Evolutionary conservation across 2,888 invertebrate species (phyloP).

Genomic region (Drosophila anomelani): DNA sequence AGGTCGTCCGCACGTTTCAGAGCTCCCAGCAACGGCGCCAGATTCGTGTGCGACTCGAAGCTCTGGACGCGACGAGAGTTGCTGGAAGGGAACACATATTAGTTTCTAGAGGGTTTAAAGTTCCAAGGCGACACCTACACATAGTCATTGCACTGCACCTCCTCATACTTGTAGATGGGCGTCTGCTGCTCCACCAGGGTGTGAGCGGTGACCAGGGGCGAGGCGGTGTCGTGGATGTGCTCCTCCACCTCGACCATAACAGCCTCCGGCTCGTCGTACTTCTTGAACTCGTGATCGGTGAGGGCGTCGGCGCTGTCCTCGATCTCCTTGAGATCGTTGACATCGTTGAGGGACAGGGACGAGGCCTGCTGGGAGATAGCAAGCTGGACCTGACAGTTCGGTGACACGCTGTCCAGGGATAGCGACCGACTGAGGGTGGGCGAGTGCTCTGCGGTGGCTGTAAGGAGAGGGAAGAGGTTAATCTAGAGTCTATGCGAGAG

Average conservation of each 20-base stretch:
- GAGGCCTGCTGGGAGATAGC: slow-evolving; percentile 88
- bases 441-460: slow-evolving; percentile 80
- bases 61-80: slow-evolving; percentile 83
- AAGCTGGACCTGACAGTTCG: slow-evolving; percentile 82
- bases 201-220: slow-evolving; percentile 88
- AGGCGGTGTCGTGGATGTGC: slow-evolving; percentile 91
- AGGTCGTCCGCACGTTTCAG: slow-evolving; percentile 80
- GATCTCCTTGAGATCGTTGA: slow-evolving; percentile 88
- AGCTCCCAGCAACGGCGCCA: slow-evolving; percentile 78
- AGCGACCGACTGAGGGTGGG: slow-evolving; percentile 89
- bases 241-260: slow-evolving; percentile 93
- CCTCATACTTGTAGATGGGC: slow-evolving; percentile 90
- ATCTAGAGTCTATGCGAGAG: too few species aligned
- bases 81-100: slow-evolving; percentile 48
- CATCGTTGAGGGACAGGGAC: slow-evolving; percentile 90
- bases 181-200: slow-evolving; percentile 88
- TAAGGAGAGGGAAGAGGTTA: not conserved
- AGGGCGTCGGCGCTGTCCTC: slow-evolving; percentile 78
- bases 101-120: not conserved
- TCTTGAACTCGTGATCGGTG: slow-evolving; percentile 81
- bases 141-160: slow-evolving; percentile 86
- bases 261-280: slow-evolving; percentile 87
- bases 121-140: slow-evolving; percentile 83
- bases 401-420: slow-evolving; percentile 91
- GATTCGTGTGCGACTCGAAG: slow-evolving; percentile 82